Evolutionary conservation across 2,797 vertebrate genomes (phyloP).

Genomic region (Urocyon cinereoargenteus): DNA sequence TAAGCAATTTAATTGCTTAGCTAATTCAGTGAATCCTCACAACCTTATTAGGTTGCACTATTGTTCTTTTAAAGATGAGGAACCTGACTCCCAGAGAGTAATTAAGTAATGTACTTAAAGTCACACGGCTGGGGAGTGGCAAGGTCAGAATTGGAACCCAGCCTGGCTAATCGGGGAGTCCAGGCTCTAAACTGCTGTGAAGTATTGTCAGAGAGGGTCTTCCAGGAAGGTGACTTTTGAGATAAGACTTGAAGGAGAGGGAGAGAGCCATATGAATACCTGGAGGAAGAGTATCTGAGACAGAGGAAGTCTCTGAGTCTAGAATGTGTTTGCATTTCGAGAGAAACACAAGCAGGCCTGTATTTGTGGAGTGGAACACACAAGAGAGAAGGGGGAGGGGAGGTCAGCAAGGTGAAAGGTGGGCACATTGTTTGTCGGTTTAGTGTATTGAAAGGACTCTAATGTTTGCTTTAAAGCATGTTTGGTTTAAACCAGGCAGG

Average conservation of each 20-base stretch:
- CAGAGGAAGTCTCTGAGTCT: not conserved
- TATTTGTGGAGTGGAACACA: not conserved
- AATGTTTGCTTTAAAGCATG: not conserved
- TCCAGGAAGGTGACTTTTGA: not conserved
- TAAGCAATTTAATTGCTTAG: not conserved
- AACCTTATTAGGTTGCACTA: not conserved
- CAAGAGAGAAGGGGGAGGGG: not conserved
- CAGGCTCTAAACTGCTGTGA: not conserved
- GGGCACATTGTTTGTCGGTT: not conserved
- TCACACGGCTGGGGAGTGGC: not conserved
- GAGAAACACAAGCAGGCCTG: not conserved
- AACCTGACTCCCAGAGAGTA: not conserved
- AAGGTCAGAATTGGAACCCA: not conserved
- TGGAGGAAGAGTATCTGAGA: not conserved
- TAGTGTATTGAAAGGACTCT: not conserved
- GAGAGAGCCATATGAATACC: not conserved
- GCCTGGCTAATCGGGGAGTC: not conserved
- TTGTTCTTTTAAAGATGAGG: not conserved
- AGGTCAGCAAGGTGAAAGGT: not conserved
- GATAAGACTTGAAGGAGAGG: not conserved
- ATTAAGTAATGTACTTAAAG: not conserved
- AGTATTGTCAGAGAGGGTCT: not conserved
- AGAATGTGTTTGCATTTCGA: not conserved
- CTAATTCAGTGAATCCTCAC: not conserved
- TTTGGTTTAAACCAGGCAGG: not conserved